phyloP scores from a whole-genome alignment of 2,113 vertebrate species.

The Cnemophilus loriae region DNA sequence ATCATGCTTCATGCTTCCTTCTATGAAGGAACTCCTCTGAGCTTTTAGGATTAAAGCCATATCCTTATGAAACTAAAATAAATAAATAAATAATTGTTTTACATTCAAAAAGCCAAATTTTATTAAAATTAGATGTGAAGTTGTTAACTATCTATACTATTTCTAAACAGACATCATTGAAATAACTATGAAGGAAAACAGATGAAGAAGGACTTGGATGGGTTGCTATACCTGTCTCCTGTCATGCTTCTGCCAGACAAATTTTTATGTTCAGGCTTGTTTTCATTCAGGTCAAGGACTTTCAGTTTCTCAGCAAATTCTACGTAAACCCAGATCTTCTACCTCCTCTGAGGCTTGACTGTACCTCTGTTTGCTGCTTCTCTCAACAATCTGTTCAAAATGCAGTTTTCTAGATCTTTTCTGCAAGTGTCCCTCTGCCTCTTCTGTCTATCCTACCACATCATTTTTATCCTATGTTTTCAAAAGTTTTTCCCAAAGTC shows the following conservation, averaged over 20 bases:
- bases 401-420: not conserved
- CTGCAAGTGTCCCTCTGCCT: not conserved
- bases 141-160: not conserved
- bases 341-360: not conserved
- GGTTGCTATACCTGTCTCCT: not conserved
- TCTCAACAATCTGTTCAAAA: not conserved
- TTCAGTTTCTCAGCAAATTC: not conserved
- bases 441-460: not conserved
- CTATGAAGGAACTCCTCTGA: not conserved
- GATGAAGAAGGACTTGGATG: not conserved
- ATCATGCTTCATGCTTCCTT: not conserved
- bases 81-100: accelerated
- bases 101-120: not conserved
- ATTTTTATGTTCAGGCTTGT: not conserved
- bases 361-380: not conserved
- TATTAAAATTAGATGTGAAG: not conserved
- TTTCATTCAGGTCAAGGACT: not conserved
- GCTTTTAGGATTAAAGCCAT: not conserved
- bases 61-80: not conserved
- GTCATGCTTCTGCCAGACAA: not conserved
- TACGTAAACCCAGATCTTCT: not conserved
- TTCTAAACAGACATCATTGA: not conserved
- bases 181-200: not conserved
- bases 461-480: not conserved
- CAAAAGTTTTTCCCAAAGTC: not conserved